Percentiles rank a stretch among this genome's conserved stretches.
Conservation (phyloP, 2,888 invertebrate genomes). For the Pyrgus malvae region DNA sequence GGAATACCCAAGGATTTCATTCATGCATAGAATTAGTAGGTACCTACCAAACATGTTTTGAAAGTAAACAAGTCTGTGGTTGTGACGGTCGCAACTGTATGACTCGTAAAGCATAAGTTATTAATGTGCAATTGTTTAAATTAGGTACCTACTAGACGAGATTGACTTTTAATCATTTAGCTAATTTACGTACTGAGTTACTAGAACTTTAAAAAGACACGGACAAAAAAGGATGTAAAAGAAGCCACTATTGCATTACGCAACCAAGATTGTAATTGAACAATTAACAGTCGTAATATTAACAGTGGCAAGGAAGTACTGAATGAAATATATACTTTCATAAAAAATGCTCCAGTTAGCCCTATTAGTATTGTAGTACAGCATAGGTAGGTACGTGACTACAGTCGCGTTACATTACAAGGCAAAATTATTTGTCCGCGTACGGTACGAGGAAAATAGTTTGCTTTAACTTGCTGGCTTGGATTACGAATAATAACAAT, state of each 20-base stretch:
- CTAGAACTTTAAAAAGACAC: too few species aligned
- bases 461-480: conserved; percentile 8
- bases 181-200: too few species aligned
- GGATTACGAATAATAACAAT: conserved; percentile 16
- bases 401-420: conserved; percentile 13
- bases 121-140: neutral
- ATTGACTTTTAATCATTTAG: too few species aligned
- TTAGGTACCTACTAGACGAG: neutral
- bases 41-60: conserved; percentile 44
- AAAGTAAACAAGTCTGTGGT: conserved; percentile 60
- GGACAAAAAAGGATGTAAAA: too few species aligned
- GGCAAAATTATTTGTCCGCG: conserved; percentile 16
- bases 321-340: conserved; percentile 15
- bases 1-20: conserved; percentile 67
- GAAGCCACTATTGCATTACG: too few species aligned
- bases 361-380: conserved; percentile 1
- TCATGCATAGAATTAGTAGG: conserved; percentile 54
- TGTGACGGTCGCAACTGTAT: conserved; percentile 30
- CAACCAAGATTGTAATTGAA: too few species aligned
- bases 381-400: conserved; percentile 17
- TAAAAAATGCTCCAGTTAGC: conserved; percentile 3
- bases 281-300: neutral
- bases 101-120: conserved; percentile 4
- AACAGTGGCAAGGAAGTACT: conserved; percentile 10
- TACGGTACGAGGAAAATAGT: conserved; percentile 19